These are phyloP conservation scores for Perizoma affinitatum DNA, from an alignment of 2,888 invertebrate genomes.

Conservation along the genomic window DNA sequence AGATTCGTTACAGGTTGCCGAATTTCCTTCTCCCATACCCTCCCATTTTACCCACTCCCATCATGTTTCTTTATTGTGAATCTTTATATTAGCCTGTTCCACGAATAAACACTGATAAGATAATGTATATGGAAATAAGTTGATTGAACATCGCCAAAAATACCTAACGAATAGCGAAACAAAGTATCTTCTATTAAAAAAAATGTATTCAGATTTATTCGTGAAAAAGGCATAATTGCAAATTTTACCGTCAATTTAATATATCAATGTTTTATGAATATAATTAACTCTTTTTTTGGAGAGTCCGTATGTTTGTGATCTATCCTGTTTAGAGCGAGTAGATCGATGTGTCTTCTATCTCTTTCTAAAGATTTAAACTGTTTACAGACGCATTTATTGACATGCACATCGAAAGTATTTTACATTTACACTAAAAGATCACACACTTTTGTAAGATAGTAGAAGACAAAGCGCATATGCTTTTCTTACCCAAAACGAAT, in stretches of 20 bases:
- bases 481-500: no score
- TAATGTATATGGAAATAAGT: no score
- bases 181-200: not conserved
- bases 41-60: slow-evolving; percentile 24
- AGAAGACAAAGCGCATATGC: no score
- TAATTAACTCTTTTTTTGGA: slow-evolving; percentile 39
- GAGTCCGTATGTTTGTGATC: slow-evolving; percentile 46
- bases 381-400: slow-evolving; percentile 53
- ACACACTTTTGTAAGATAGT: not conserved
- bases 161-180: not conserved
- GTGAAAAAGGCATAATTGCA: slow-evolving; percentile 16
- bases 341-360: slow-evolving; percentile 56
- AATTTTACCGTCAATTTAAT: slow-evolving; percentile 28
- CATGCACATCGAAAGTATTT: slow-evolving; percentile 50
- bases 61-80: slow-evolving; percentile 14
- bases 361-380: slow-evolving; percentile 55
- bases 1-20: slow-evolving; percentile 68
- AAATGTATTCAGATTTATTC: not conserved
- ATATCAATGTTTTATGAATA: slow-evolving; percentile 39
- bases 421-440: slow-evolving; percentile 22
- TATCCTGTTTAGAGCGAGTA: slow-evolving; percentile 48
- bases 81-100: slow-evolving; percentile 12
- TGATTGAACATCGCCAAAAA: not conserved
- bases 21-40: slow-evolving; percentile 48
- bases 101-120: slow-evolving; percentile 6